Conservation (phyloP, 35 echinoderm and acorn worm genomes). For the Holothuria glaberrima region DNA sequence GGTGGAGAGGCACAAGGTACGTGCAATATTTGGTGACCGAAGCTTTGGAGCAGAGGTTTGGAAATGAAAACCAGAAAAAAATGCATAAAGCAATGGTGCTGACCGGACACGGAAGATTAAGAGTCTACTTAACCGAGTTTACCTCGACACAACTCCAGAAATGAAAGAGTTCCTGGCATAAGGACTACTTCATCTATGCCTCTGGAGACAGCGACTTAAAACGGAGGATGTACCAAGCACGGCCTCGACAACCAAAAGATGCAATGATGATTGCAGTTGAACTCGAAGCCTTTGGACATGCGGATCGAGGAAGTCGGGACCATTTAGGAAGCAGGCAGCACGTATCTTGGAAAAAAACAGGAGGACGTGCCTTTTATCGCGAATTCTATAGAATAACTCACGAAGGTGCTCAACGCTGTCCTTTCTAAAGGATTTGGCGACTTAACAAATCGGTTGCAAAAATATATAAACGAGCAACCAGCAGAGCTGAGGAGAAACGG, state of each 20-base stretch:
- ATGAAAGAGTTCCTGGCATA: slow-evolving; percentile 27
- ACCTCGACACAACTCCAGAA: slow-evolving; percentile 12
- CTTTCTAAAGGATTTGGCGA: slow-evolving; percentile 12
- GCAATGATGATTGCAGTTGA: slow-evolving; percentile 14
- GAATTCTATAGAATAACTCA: not conserved
- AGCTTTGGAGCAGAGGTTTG: slow-evolving; percentile 38
- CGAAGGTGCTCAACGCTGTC: not conserved
- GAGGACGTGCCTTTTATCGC: not conserved
- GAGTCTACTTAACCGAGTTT: slow-evolving; percentile 18
- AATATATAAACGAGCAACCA: not conserved
- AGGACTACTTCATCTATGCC: slow-evolving; percentile 68
- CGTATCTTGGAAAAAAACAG: not conserved
- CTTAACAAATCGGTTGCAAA: not conserved
- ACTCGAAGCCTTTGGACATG: slow-evolving; percentile 20
- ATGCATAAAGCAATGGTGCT: slow-evolving; percentile 5
- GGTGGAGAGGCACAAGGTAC: not conserved
- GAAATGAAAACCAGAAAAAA: slow-evolving; percentile 34
- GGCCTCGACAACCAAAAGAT: not conserved
- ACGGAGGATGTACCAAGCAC: slow-evolving; percentile 11
- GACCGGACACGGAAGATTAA: not conserved
- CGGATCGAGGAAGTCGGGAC: not conserved
- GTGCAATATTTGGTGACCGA: not conserved
- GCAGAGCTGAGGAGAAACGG: slow-evolving; percentile 22
- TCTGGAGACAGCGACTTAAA: slow-evolving; percentile 42
- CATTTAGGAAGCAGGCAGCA: not conserved